Base-by-base conservation (phyloP, 2,113 vertebrate species). In the Triplophysa siluroides region DNA sequence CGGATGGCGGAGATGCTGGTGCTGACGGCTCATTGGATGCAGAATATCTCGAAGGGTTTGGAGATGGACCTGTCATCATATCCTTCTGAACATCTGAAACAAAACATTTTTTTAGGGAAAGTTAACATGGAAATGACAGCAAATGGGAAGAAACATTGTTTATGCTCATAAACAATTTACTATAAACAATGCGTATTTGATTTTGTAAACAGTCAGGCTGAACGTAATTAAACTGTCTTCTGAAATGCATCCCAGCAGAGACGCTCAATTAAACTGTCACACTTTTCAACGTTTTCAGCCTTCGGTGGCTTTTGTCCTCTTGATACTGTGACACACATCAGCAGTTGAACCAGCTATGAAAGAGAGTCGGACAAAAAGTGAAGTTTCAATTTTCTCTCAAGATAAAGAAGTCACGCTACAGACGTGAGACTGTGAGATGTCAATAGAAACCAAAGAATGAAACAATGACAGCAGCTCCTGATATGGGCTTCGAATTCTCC, bases 61-160 rank as follows among this genome's bases (percentile, higher is more conserved):
- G 91, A 82, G 93, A 92, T 88, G 92, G 88, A 89, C 92, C 90
- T 89, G 85, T 93, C 82, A 83, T 90, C 92, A 89, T 91, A 86
- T 96, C 94, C 93, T 93, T 92, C 33, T 38, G 33, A 91, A 92
- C 90, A 92, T 94, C 98, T 94, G 88, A 21, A 90, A 88, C 24
- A 78, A 81, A 88, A 71, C 19, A 33, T 24, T 7, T 0, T 24
- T 45, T 10, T 1, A 19, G n/a, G 24, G 12, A 71, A 11, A 3
- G 13, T 52, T 52, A 52, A 52, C 14, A 18, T 52, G 50, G 14
- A 4, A 14, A 52, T 45, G 8, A 45, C 9, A 45, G 9, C 10
- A 9, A 45, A 45, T 10, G 11, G 8, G 43, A 45, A 11, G 43
- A 11, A 45, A 45, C 43, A 11, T 9, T 45, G 41, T 45, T 45